phyloP scores from a whole-genome alignment of 2,797 vertebrate species.

The Spinibarbus caldwelli region DNA sequence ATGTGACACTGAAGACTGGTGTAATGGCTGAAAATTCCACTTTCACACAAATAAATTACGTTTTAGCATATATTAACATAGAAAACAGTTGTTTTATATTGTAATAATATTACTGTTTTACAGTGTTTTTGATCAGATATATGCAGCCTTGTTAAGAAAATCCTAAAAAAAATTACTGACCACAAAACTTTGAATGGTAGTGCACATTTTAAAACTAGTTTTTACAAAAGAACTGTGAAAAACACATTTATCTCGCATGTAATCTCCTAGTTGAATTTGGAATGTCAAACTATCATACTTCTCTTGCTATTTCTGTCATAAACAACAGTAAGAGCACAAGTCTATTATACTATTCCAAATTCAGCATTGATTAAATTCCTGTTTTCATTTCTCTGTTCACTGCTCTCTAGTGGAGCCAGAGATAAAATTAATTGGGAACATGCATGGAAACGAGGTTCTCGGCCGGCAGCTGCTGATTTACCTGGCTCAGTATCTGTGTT shows the following conservation, averaged over 20 bases:
- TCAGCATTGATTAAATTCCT: too few species aligned
- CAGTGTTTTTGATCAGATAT: neutral
- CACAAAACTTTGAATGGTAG: neutral
- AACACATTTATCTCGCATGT: too few species aligned
- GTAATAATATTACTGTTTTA: neutral
- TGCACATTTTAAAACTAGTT: neutral
- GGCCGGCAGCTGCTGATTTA: slow-evolving; percentile 93
- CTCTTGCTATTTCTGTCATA: neutral
- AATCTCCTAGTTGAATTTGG: neutral
- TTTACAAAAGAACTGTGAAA: neutral
- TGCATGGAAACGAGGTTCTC: slow-evolving; percentile 96
- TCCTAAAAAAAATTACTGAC: neutral
- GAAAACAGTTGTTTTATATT: too few species aligned
- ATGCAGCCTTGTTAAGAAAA: too few species aligned
- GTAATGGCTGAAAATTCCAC: neutral
- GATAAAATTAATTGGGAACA: slow-evolving; percentile 93
- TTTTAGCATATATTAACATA: neutral
- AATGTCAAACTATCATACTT: neutral
- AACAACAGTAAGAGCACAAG: neutral
- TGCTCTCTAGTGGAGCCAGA: slow-evolving; percentile 91
- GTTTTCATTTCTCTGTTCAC: slow-evolving; percentile 1
- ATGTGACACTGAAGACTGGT: neutral
- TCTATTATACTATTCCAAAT: neutral
- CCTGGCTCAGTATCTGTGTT: slow-evolving; percentile 93
- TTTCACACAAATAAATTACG: neutral